A percentile compares a stretch with the other conserved stretches of the same genome.
Evolutionary conservation across 2,113 vertebrate genomes (phyloP).

Genomic region (Tursiops truncatus): DNA sequence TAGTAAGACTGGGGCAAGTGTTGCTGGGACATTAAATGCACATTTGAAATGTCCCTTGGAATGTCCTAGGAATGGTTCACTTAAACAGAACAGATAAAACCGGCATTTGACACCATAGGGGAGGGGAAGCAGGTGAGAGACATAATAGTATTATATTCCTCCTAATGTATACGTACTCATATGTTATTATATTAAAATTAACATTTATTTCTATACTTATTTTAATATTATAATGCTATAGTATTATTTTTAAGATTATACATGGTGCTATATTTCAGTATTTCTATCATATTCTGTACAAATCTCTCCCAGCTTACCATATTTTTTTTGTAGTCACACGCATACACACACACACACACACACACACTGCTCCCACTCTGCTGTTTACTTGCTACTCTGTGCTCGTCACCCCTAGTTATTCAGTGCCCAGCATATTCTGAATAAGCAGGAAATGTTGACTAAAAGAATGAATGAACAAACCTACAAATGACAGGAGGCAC

Average conservation of each 20-base stretch:
- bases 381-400: too few relatives aligned
- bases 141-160: neutral
- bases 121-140: neutral
- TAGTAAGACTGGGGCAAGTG: neutral
- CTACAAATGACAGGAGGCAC: neutral
- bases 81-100: neutral
- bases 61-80: neutral
- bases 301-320: neutral
- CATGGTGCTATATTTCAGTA: neutral
- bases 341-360: neutral
- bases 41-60: neutral
- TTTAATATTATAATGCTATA: neutral
- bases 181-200: neutral
- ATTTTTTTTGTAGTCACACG: neutral
- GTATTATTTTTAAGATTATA: neutral
- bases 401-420: neutral
- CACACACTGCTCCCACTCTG: neutral
- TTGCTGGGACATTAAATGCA: neutral
- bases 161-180: neutral
- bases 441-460: neutral
- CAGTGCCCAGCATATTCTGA: neutral
- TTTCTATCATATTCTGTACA: neutral
- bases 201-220: neutral
- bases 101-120: neutral
- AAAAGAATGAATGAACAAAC: constrained; percentile 31